These are phyloP conservation scores for Phlogophora meticulosa DNA, from an alignment of 2,888 invertebrate genomes.

Conservation along the genomic window DNA sequence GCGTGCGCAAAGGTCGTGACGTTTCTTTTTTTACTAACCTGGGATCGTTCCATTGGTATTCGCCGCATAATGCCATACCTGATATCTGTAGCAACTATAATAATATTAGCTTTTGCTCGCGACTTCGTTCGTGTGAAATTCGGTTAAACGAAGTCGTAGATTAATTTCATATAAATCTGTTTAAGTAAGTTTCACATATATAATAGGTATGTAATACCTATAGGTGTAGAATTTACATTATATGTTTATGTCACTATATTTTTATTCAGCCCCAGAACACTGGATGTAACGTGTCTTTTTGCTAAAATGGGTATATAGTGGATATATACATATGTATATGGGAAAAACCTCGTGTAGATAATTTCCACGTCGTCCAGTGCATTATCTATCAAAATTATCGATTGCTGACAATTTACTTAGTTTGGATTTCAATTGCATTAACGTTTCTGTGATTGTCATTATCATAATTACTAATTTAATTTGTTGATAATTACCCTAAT, in stretches of 20 bases:
- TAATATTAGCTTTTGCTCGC: no score
- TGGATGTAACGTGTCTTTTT: no score
- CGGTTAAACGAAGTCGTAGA: no score
- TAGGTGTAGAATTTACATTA: no score
- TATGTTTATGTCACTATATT: no score
- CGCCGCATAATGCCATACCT: background rate
- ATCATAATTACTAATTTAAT: constrained; percentile 17
- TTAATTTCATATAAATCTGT: no score
- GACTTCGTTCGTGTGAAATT: no score
- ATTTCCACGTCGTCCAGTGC: background rate
- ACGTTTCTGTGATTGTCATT: constrained; percentile 3
- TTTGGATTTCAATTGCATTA: constrained; percentile 12
- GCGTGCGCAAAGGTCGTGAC: constrained; percentile 46
- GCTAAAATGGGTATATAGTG: no score
- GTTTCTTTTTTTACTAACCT: constrained; percentile 38
- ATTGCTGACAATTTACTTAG: background rate
- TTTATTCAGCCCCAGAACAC: no score
- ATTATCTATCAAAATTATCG: background rate
- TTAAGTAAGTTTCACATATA: no score
- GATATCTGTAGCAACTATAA: background rate
- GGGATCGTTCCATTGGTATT: constrained; percentile 1
- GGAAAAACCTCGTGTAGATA: background rate
- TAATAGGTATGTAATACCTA: no score
- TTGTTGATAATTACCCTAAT: constrained; percentile 22
- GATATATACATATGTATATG: no score